A percentile compares a stretch with the other conserved stretches of the same genome.
Conservation (phyloP, 2,797 vertebrate species). For the Hirundo rustica region DNA sequence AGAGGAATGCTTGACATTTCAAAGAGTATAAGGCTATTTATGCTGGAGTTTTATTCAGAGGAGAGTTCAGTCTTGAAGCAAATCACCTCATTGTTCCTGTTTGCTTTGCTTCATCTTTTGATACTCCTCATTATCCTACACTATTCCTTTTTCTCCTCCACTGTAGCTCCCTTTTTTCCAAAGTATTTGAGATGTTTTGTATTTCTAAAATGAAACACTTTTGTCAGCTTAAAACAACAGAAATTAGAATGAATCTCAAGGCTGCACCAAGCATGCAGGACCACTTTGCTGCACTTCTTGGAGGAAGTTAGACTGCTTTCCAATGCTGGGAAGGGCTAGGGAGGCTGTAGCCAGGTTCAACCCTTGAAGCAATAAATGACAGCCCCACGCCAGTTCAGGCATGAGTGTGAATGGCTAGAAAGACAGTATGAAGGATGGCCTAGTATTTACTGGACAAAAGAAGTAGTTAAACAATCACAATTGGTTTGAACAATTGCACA, state of each 20-base stretch:
- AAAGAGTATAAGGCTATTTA: neutral
- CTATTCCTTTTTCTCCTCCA: neutral
- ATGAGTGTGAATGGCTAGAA: neutral
- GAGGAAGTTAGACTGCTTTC: neutral
- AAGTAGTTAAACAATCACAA: neutral
- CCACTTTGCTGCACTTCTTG: neutral
- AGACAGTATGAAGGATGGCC: neutral
- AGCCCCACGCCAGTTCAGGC: neutral
- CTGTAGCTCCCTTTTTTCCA: neutral
- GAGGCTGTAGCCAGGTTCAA: neutral
- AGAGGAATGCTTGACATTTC: neutral
- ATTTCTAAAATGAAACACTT: neutral
- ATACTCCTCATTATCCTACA: neutral
- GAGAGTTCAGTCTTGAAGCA: neutral
- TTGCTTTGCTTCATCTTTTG: neutral
- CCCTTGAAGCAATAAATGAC: neutral
- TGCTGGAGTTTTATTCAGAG: neutral
- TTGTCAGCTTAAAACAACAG: neutral
- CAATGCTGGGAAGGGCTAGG: neutral
- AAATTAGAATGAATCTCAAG: neutral
- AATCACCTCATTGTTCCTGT: neutral
- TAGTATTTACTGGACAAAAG: neutral
- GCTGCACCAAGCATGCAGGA: neutral
- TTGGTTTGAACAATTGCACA: neutral
- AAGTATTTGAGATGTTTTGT: neutral